Evolutionary conservation across 1,140 invertebrate genomes (phyloP), one percentile per base, ranked within the genome.

Genomic region (Proctacanthus coquilletti): DNA sequence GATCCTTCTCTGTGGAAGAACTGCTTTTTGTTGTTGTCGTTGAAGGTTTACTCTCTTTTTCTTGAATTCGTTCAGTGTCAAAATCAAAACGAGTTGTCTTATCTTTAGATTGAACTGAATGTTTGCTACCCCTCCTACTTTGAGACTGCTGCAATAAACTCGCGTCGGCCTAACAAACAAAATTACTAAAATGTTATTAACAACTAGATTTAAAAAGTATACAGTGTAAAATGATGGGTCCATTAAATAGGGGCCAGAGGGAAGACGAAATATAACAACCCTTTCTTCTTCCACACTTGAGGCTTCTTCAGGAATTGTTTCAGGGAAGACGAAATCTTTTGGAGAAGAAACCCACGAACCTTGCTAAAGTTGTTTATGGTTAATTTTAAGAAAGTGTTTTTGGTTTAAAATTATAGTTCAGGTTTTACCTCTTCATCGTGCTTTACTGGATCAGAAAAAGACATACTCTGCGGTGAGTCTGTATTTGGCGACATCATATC

Each of bases 241-340:
- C 46, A 54, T 57, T 4, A 58, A 41, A 21, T 56, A 48, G 0
- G 56, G 50, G n/a, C 45, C 51, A 2, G 56, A 53, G n/a, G 57
- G 57, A 21, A 60, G 33, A 13, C 57, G 40, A 36, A 60, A 60
- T 18, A 60, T 67, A 48, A 81, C 84, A 48, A 89, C 83, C 55
- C 88, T 84, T 60, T 91, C 85, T 53, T 89, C 86, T 61, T 88
- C 84, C 31, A 82, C 81, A 46, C 84, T 87, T 3, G 84, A 88
- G 52, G 81, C 86, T 58, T 91, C 86, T 63, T 91, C 85, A 0
- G 85, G 84, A 45, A 89, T 89, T 1, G 84, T 89, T 69, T 91
- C 85, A 1, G 84, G 84, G 56, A 88, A 88, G 30, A 77, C 76
- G 4, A 78, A 83, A 42, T 87, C 84, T 54, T 85, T 86, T 4